Base-by-base conservation (phyloP, 2,797 vertebrate species). In the Sebastes aleutianus region DNA sequence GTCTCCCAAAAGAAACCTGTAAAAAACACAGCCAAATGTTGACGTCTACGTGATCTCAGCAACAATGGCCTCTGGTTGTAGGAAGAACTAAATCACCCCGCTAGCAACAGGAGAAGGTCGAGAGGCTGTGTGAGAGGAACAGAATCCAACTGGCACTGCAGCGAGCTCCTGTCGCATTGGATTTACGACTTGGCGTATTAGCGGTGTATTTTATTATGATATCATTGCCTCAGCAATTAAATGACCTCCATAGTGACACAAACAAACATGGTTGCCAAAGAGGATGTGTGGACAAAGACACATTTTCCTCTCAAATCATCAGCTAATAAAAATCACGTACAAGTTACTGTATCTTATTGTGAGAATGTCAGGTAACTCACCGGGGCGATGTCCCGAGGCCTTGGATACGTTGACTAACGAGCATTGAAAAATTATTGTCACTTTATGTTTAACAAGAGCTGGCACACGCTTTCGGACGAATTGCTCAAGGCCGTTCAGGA, bases 281-380 rank as follows among this genome's bases (percentile, higher is more conserved):
- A 43, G 91, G 89, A 89, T 85, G 71, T 91, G 53, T 68, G 70
- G 66, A 89, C 83, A 87, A 90, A 90, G 76, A 76, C 47, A 71
- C 50, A 20, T 65, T 84, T 90, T 83, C 71, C 78, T 84, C 63
- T 81, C 34, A 83, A 79, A 84, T 92, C 88, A 88, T 75, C 84
- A 78, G 68, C 64, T 84, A 39, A 69, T 89, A 84, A 87, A 88
- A 85, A 74, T 4, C 32, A 32, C 13, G 26, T 65, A 24, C 32
- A 85, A 39, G 56, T 20, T 20, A 36, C 20, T 56, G 63, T 20
- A 4, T 50, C 12, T 47, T 26, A 22, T 53, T 20, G 36, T 22
- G 4, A 57, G 36, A 63, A 53, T 81, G 66, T 22, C 50, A 31
- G 47, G 70, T 54, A 26, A 22, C 16, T 68, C 26, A 14, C 26